Evolutionary conservation across 2,113 vertebrate genomes (phyloP).

Genomic region (Colinus virginianus): DNA sequence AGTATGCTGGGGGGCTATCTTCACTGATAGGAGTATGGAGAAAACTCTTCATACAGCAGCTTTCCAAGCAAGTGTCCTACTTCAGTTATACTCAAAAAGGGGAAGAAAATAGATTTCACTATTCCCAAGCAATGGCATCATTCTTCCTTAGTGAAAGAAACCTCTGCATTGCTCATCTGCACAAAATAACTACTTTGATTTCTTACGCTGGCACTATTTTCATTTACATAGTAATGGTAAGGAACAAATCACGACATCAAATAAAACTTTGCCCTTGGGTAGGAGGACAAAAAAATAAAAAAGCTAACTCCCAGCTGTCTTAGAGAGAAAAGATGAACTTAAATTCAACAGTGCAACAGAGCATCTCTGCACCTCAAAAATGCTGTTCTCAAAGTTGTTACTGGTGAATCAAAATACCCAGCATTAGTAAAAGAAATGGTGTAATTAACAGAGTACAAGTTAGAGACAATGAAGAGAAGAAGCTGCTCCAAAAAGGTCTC

Average conservation of each 20-base stretch:
- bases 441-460: conserved; percentile 31
- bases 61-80: conserved; percentile 18
- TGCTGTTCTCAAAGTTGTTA: conserved; percentile 28
- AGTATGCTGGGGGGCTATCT: not conserved
- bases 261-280: not conserved
- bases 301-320: conserved; percentile 20
- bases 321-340: conserved; percentile 48
- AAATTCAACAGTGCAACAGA: conserved; percentile 23
- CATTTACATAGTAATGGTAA: not conserved
- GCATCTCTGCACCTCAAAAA: conserved; percentile 48
- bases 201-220: conserved; percentile 42
- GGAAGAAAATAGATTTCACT: not conserved
- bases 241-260: conserved; percentile 64
- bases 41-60: not conserved
- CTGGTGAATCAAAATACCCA: conserved; percentile 30
- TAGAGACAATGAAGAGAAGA: conserved; percentile 39
- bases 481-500: conserved; percentile 33
- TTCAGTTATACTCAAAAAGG: conserved; percentile 22
- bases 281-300: conserved; percentile 13
- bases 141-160: conserved; percentile 58
- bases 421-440: conserved; percentile 3
- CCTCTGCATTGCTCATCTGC: not conserved
- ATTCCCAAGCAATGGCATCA: conserved; percentile 23
- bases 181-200: not conserved
- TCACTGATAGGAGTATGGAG: not conserved